Evolutionary conservation across 2,888 invertebrate species (phyloP), one percentile per base, ranked within the genome.

Genomic region (Trachelus iudaicus): DNA sequence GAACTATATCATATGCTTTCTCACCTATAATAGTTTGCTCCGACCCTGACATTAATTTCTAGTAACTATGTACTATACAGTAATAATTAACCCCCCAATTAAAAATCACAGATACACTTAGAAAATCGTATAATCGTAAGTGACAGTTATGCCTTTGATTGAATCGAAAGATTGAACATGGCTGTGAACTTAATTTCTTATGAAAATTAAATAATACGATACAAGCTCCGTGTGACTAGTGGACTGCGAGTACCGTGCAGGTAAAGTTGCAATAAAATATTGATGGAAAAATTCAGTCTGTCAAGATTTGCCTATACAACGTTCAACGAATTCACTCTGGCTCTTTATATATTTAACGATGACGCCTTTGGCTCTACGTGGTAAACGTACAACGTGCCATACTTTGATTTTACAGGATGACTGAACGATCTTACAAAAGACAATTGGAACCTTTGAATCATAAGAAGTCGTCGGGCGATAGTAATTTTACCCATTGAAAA

Each of bases 261-360:
- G 2, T 56, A 56, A 56, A 6, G 9, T 15, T 6, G 23, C 56
- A 56, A 30, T 75, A 6, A 56, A 31, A 69, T 33, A n/a, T 73
- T 15, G 11, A n/a, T 77, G 40, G 35, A 74, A 75, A 56, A 75
- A 35, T 69, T 77, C 74, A 74, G 77, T 77, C 74, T 77, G 74
- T 77, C 74, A 74, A 77, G 34, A 69, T 73, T 69, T 15, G 23
- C 56, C 56, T 56, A 23, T 56, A 23, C 23, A 23, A 23, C 23
- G 9, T 23, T 56, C 23, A 23, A 56, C 2, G 9, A 9, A 9
- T 23, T 56, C 6, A 23, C 9, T 56, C 56, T 23, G 56, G 2
- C 23, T 23, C 56, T 56, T 56, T 4, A 23, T 2, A 56, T 56
- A 56, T 56, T 23, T 9, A 56, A 56, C 23, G 23, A 9, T 3